Evolutionary conservation across 2,888 invertebrate species (phyloP).

Genomic region (Scrobipalpa atriplicella): DNA sequence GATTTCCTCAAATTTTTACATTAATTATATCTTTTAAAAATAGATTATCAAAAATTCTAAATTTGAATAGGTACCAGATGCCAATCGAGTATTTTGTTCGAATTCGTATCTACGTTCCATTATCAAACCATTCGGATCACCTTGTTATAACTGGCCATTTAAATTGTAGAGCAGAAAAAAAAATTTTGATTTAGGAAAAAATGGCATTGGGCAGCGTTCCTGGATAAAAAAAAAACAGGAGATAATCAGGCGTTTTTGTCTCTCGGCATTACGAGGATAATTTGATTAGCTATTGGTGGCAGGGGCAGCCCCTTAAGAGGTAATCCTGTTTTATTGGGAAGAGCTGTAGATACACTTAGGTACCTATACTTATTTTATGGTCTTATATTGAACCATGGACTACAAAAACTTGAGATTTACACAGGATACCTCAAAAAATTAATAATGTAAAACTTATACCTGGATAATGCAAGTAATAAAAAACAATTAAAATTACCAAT

Average conservation of each 20-base stretch:
- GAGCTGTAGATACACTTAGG: conserved; percentile 11
- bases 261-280: conserved; percentile 72
- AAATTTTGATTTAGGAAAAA: conserved; percentile 40
- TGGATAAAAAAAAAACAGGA: conserved; percentile 62
- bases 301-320: conserved; percentile 68
- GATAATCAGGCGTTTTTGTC: conserved; percentile 77
- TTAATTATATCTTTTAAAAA: neutral
- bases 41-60: neutral
- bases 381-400: neutral
- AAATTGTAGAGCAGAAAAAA: conserved; percentile 14
- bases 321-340: conserved; percentile 66
- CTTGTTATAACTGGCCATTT: conserved; percentile 20
- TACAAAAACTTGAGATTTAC: no score
- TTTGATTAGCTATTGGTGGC: conserved; percentile 76
- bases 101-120: conserved; percentile 5
- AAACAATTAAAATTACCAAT: no score
- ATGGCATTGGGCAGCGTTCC: conserved; percentile 60
- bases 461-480: no score
- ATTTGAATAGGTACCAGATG: conserved; percentile 6
- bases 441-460: no score
- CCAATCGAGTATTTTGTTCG: conserved; percentile 5
- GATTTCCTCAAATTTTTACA: neutral
- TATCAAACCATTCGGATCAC: conserved; percentile 14
- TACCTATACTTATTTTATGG: neutral
- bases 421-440: no score